A percentile compares a stretch with the other conserved stretches of the same genome.
These are phyloP conservation scores for Sylvicola cinctus DNA, from an alignment of 2,888 invertebrate species.

Conservation along the genomic window DNA sequence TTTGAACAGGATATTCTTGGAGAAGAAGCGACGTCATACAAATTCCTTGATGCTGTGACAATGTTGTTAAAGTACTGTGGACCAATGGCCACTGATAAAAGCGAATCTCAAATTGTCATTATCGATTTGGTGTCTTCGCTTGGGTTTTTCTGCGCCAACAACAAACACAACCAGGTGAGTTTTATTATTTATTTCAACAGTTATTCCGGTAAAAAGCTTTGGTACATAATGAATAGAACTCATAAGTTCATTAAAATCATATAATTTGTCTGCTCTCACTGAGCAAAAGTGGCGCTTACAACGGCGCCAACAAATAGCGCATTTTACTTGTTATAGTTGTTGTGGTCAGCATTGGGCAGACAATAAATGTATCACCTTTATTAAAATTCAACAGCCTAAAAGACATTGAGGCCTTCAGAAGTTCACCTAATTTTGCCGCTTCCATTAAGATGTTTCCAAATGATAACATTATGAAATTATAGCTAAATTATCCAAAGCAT, in stretches of 20 bases:
- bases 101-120: slow-evolving; percentile 22
- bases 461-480: slow-evolving; percentile 3
- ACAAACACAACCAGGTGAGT: slow-evolving; percentile 21
- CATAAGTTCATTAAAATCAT: too few relatives aligned
- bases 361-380: background rate
- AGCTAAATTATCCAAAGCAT: too few relatives aligned
- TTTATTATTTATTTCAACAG: background rate
- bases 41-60: slow-evolving; percentile 22
- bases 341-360: background rate
- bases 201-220: background rate
- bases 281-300: too few relatives aligned
- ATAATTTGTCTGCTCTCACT: too few relatives aligned
- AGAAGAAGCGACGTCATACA: slow-evolving; percentile 19
- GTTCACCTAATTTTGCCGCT: too few relatives aligned
- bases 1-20: slow-evolving; percentile 18
- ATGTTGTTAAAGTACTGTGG: slow-evolving; percentile 21
- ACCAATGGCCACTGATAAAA: slow-evolving; percentile 15
- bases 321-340: too few relatives aligned
- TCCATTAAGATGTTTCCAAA: slow-evolving; percentile 5
- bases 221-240: too few relatives aligned
- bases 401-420: too few relatives aligned
- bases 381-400: background rate
- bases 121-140: slow-evolving; percentile 24
- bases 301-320: too few relatives aligned
- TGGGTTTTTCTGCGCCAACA: slow-evolving; percentile 24